Conservation (phyloP, 2,888 invertebrate species). For the Peribatodes rhomboidaria region DNA sequence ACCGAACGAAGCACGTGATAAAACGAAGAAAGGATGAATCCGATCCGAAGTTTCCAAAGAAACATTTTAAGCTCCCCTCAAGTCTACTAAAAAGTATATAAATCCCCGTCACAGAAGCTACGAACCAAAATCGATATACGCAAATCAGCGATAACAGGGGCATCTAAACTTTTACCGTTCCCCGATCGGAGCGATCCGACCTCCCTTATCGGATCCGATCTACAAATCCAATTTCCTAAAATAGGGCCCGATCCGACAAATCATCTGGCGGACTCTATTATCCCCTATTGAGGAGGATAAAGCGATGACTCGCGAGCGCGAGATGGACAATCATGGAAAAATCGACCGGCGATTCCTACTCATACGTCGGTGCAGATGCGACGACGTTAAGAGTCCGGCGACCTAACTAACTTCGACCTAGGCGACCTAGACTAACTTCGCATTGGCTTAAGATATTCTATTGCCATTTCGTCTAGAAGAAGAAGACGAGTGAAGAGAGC, state of each 20-base stretch:
- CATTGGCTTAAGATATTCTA: too few species aligned
- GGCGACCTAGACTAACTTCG: too few species aligned
- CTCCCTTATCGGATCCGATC: conserved; percentile 80
- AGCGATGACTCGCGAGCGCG: conserved; percentile 59
- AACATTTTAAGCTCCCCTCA: conserved; percentile 36
- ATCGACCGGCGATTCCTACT: conserved; percentile 28
- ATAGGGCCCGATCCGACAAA: conserved; percentile 87
- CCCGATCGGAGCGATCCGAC: conserved; percentile 52
- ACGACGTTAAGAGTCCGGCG: too few species aligned
- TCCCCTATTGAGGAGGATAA: conserved; percentile 59
- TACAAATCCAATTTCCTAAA: conserved; percentile 87
- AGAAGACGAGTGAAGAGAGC: too few species aligned
- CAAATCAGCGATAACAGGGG: conserved; percentile 83
- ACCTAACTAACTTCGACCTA: too few species aligned
- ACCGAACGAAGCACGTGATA: conserved; percentile 21
- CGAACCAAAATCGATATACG: conserved; percentile 77
- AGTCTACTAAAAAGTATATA: conserved; percentile 57
- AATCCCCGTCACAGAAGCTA: conserved; percentile 61
- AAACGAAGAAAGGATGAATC: conserved; percentile 22
- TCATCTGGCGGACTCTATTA: conserved; percentile 72
- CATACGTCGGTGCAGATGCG: not conserved
- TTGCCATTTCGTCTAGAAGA: too few species aligned
- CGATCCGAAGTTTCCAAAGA: conserved; percentile 24
- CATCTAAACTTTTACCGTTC: conserved; percentile 75
- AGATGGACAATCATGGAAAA: conserved; percentile 51